Conservation (phyloP, 2,797 vertebrate species). For the Alectoris magna region DNA sequence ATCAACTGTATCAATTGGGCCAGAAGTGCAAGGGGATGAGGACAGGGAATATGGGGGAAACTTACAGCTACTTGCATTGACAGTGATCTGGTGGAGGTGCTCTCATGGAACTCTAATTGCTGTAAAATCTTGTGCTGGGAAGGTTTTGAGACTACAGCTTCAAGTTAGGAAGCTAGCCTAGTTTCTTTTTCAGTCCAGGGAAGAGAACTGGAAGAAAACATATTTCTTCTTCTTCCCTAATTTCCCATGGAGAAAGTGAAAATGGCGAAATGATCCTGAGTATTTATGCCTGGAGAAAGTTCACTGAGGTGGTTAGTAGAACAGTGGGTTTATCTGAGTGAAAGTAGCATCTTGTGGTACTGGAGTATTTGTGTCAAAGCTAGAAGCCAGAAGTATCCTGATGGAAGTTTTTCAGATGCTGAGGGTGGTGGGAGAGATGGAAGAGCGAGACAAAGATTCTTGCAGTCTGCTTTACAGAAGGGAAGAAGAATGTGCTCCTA, state of each 20-base stretch:
- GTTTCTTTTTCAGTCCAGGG: background rate
- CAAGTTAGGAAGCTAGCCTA: background rate
- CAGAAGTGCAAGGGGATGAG: background rate
- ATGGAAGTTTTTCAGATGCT: background rate
- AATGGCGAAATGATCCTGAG: background rate
- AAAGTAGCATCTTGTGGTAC: background rate
- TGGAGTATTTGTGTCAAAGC: background rate
- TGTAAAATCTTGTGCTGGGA: background rate
- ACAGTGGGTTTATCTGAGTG: background rate
- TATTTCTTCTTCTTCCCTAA: rapidly evolving
- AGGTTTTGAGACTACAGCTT: background rate
- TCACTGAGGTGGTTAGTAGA: background rate
- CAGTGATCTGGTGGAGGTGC: background rate
- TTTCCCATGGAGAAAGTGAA: background rate
- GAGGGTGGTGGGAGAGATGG: background rate
- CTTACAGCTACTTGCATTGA: background rate
- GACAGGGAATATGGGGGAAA: background rate
- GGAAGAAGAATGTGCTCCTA: background rate
- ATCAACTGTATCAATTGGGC: background rate
- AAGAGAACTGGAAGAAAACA: background rate
- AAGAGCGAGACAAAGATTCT: background rate
- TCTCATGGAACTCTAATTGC: background rate
- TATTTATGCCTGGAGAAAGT: background rate
- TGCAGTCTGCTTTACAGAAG: background rate
- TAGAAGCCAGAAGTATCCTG: background rate